Base-by-base conservation (phyloP, 2,797 vertebrate species). In the Pelodytes ibericus region DNA sequence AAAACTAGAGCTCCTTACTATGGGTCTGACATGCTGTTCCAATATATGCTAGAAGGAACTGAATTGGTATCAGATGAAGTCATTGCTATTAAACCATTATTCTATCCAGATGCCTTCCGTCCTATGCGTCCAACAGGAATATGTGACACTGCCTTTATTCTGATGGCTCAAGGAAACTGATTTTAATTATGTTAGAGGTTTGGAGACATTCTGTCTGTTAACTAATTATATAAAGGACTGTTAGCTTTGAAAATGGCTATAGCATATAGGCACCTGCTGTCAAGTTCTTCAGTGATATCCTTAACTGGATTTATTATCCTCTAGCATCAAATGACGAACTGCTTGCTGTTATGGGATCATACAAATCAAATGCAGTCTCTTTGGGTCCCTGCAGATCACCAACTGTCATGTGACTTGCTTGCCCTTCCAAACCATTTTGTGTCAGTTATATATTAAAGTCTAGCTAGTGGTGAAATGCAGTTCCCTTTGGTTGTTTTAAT, bases 101-200 rank as follows among this genome's bases (percentile, higher is more conserved):
- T 7, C n/a, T 53, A 11, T 22, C 7, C 49, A 22, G 49, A 53
- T 53, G 49, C 13, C 8, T 15, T 53, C 49, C 24, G 49, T 53
- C 49, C 16, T n/a, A n/a, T n/a, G n/a, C 49, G 3, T 24, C n/a
- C 49, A 5, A 22, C 1, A 24, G 11, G n/a, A 24, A 22, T 53
- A 53, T 24, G 5, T 22, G 49, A 53, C 49, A 53, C 11, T 53
- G 3, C 58, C n/a, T 15, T 39, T 4, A 16, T 36, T 39, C 18
- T 62, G 30, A 3, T 31, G n/a, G 36, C 30, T 8, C 60, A 33
- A 24, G 27, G 18, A 39, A 22, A 24, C 13, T 33, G 30, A 62
- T 20, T 62, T 62, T 62, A 62, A 62, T 62, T 33, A 62, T 36
- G 60, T 36, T 27, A 60, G 27, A 4, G 29, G 27, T 60, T 60